phyloP scores from a whole-genome alignment of 2,113 vertebrate species.

The Hystrix cristata region DNA sequence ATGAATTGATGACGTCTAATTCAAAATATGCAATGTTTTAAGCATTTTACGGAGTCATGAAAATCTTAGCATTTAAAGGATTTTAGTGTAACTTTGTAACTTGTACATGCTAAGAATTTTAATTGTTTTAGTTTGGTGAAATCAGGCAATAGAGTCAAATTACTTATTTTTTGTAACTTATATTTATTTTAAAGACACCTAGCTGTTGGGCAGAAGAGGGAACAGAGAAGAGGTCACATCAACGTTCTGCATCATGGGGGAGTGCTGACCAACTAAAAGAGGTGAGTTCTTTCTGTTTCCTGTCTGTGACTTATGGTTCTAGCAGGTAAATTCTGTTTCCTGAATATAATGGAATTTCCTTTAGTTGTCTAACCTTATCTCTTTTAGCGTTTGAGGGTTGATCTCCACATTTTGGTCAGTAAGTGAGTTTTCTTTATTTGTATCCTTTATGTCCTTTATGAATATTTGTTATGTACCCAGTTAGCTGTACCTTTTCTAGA shows the following conservation, averaged over 20 bases:
- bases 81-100: not conserved
- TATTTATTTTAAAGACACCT: conserved; percentile 90
- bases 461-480: not conserved
- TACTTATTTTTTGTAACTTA: conserved; percentile 16
- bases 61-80: conserved; percentile 24
- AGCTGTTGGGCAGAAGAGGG: conserved; percentile 95
- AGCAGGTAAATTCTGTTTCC: conserved; percentile 2
- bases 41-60: not conserved
- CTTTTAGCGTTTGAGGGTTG: conserved; percentile 25
- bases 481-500: conserved; percentile 19
- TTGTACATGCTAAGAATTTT: not conserved
- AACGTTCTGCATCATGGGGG: conserved; percentile 97
- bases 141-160: not conserved
- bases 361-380: conserved; percentile 49
- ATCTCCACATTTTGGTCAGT: conserved; percentile 3
- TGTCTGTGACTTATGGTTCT: not conserved
- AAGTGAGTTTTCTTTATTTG: conserved; percentile 35
- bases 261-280: conserved; percentile 98
- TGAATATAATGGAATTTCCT: not conserved
- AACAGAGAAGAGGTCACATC: conserved; percentile 94
- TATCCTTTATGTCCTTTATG: conserved; percentile 7
- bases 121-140: conserved; percentile 41
- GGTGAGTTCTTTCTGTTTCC: conserved; percentile 88
- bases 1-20: not conserved
- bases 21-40: conserved; percentile 46